A percentile compares a stretch with the other conserved stretches of the same genome.
These are phyloP conservation scores for Clupea harengus DNA, from an alignment of 2,113 vertebrate species.

Conservation along the genomic window DNA sequence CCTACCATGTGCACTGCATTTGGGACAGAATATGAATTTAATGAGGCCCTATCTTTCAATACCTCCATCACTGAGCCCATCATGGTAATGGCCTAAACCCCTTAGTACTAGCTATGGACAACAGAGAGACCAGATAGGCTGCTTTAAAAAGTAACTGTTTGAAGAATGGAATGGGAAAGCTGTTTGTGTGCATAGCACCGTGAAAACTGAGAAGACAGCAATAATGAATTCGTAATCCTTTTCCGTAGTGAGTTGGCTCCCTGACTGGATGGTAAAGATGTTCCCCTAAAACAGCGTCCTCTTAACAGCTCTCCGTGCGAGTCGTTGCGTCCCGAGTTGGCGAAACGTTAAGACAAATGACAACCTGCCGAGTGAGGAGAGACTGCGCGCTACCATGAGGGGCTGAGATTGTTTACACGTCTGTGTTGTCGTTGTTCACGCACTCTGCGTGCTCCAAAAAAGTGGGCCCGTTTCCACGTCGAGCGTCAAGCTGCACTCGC, in stretches of 20 bases:
- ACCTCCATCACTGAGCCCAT: neutral
- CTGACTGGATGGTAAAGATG: neutral
- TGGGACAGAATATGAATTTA: neutral
- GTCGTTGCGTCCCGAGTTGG: neutral
- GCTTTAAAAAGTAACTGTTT: neutral
- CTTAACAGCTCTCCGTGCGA: neutral
- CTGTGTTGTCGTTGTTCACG: neutral
- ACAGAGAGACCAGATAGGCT: neutral
- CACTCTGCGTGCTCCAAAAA: neutral
- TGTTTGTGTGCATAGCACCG: neutral
- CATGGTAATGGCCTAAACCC: neutral
- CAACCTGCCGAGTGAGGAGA: neutral
- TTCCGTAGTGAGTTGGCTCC: neutral
- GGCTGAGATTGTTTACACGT: neutral
- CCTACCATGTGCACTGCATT: neutral
- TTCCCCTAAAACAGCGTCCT: neutral
- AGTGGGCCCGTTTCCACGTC: neutral
- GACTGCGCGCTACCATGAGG: neutral
- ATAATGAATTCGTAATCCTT: neutral
- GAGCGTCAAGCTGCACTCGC: neutral
- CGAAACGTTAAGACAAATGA: neutral
- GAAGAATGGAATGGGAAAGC: neutral
- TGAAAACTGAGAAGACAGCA: neutral
- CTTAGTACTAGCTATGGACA: neutral
- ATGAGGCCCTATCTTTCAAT: neutral